Conservation (phyloP, 2,113 vertebrate genomes). For the Rhinopithecus roxellana region DNA sequence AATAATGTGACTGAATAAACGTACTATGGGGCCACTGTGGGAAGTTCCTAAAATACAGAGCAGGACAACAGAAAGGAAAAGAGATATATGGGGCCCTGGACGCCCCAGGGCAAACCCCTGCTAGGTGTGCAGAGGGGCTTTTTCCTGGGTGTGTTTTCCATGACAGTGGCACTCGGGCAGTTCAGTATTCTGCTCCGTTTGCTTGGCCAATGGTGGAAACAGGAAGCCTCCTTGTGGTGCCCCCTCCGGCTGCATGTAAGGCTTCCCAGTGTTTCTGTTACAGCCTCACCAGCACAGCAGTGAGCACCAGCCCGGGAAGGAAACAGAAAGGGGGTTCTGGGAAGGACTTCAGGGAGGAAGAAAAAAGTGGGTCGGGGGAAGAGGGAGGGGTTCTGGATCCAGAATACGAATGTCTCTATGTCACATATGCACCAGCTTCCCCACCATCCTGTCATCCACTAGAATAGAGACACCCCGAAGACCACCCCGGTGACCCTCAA, state of each 20-base stretch:
- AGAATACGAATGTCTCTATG: background rate
- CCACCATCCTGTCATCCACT: background rate
- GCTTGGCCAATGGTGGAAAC: no score
- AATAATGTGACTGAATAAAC: rapidly evolving
- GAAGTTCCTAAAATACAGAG: rapidly evolving
- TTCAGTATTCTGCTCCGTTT: no score
- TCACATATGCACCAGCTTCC: background rate
- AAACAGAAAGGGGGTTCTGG: background rate
- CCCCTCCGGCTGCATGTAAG: no score
- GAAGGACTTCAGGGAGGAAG: background rate
- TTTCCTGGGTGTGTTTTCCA: background rate
- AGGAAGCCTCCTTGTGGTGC: no score
- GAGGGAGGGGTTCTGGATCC: background rate
- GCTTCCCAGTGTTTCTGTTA: no score
- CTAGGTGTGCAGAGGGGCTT: no score
- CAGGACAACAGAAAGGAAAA: background rate
- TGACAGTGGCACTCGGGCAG: no score
- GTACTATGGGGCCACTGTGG: rapidly evolving
- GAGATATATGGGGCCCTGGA: rapidly evolving
- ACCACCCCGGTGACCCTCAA: rapidly evolving
- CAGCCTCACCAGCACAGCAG: no score
- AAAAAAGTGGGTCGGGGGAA: background rate
- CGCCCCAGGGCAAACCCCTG: no score
- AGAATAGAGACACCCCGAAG: background rate
- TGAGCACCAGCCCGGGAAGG: rapidly evolving